Evolutionary conservation across 2,113 vertebrate genomes (phyloP), one percentile per base, ranked within the genome.

Genomic region (Ictalurus furcatus): DNA sequence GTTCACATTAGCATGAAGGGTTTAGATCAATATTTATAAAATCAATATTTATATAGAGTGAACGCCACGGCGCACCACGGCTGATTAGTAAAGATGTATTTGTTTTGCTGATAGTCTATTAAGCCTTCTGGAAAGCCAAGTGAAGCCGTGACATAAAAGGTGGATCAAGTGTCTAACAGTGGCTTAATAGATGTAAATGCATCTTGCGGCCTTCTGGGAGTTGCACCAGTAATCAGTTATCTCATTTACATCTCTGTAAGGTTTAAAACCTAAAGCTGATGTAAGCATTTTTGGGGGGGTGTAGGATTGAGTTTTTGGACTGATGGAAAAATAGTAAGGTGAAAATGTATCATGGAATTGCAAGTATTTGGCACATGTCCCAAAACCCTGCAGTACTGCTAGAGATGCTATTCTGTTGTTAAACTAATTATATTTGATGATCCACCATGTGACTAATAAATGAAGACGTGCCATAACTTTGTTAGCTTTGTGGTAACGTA

Each of bases 11-110:
- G 54, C 67, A 52, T 84, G 61, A 67, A 59, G 54, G 61, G 52
- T 88, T 58, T 40, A 44, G 56, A 88, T 88, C 87, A 59, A 84
- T 83, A 73, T 73, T 83, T 88, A 59, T 65, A 25, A 84, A 84
- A 65, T 85, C 61, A 44, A 85, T 85, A 67, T 85, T 85, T 67
- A 67, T 85, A 69, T 85, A 0, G 83, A n/a, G 61, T 2, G 28
- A 67, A 69, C 58, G 2, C 34, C 63, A 48, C 59, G 2, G 25
- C 48, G 83, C 37, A 13, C 19, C 80, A 40, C 19, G 16, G 30
- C 81, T 28, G 65, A 56, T 79, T 37, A 81, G 61, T 58, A 14
- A 59, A 74, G 37, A 84, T 76, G 81, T 63, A 56, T 52, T 52
- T 88, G 44, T 54, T 88, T 83, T 61, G 40, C 34, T 84, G 37